phyloP scores from a whole-genome alignment of 2,113 vertebrate species.

The Oxyura jamaicensis region DNA sequence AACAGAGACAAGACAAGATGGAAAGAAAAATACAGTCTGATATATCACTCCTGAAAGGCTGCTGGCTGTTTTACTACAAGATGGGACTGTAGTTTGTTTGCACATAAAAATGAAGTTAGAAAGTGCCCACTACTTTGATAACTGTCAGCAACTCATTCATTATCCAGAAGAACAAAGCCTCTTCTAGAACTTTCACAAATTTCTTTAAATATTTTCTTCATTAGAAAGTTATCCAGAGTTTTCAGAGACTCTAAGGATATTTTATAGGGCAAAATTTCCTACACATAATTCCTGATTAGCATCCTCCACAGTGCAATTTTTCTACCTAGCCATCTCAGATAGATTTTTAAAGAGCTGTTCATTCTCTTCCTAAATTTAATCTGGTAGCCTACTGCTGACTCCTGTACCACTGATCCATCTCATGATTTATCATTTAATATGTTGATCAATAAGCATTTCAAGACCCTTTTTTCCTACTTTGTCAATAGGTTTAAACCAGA shows the following conservation, averaged over 20 bases:
- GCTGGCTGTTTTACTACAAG: not conserved
- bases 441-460: not conserved
- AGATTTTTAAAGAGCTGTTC: not conserved
- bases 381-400: not conserved
- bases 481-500: not conserved
- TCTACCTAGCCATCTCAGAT: not conserved
- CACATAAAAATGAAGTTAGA: not conserved
- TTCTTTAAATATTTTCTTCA: not conserved
- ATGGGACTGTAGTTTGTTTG: not conserved
- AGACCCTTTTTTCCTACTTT: not conserved
- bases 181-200: not conserved
- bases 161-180: not conserved
- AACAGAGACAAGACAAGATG: not conserved
- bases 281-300: not conserved
- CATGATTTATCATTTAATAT: conserved; percentile 15
- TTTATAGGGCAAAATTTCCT: not conserved
- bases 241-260: not conserved
- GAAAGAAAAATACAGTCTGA: not conserved
- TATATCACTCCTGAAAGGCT: not conserved
- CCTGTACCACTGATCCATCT: not conserved
- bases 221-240: not conserved
- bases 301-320: not conserved
- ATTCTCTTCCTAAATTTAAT: not conserved
- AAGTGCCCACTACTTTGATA: not conserved
- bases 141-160: not conserved